These are phyloP conservation scores for Myotis myotis DNA, from an alignment of 2,797 vertebrate species.

Conservation along the genomic window DNA sequence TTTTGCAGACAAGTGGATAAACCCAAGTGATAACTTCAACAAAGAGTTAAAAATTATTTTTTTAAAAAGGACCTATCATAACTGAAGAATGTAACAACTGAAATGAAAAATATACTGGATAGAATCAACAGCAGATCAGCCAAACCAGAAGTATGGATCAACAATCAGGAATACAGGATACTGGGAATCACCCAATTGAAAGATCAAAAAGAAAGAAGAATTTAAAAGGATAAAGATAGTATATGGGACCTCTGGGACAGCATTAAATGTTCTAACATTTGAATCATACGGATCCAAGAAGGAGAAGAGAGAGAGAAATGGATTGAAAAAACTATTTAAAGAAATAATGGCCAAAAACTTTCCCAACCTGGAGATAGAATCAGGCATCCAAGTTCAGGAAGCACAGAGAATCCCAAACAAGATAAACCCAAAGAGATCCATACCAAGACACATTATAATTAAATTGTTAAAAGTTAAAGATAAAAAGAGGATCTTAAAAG, in stretches of 20 bases:
- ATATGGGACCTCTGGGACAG: not conserved
- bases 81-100: not conserved
- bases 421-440: not conserved
- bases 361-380: not conserved
- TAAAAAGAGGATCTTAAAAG: not conserved
- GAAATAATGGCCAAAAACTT: not conserved
- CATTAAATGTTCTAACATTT: not conserved
- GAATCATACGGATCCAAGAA: not conserved
- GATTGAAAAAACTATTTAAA: not conserved
- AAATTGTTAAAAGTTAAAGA: not conserved
- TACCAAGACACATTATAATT: not conserved
- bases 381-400: not conserved
- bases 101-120: not conserved
- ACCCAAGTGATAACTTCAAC: not conserved
- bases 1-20: not conserved
- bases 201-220: not conserved
- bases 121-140: not conserved
- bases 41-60: not conserved
- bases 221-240: not conserved
- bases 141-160: not conserved
- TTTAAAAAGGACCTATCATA: not conserved
- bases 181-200: not conserved
- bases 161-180: not conserved
- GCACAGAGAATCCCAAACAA: not conserved
- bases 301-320: not conserved